Evolutionary conservation across 2,113 vertebrate genomes (phyloP).

Genomic region (Agelaius tricolor): DNA sequence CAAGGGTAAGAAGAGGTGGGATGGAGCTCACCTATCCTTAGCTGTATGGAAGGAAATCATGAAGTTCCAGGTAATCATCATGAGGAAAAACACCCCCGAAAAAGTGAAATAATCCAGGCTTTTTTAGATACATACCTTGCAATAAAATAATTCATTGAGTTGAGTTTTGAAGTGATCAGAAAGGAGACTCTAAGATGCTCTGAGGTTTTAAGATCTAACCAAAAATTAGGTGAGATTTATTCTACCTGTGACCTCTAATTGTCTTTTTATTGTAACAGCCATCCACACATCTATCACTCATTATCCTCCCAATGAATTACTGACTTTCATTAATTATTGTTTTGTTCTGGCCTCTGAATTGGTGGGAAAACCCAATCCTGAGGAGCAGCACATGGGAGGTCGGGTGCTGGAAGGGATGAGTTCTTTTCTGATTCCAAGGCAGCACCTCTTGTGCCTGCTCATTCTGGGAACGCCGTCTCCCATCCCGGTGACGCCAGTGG

Average conservation of each 20-base stretch:
- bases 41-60: neutral
- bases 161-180: neutral
- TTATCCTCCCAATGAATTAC: neutral
- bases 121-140: neutral
- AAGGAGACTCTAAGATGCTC: neutral
- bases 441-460: neutral
- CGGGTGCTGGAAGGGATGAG: neutral
- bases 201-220: neutral
- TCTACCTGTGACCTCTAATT: neutral
- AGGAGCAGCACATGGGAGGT: neutral
- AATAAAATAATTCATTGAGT: neutral
- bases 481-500: neutral
- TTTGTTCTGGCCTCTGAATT: neutral
- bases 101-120: neutral
- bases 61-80: neutral
- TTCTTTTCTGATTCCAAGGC: neutral
- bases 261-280: neutral
- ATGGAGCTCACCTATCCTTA: neutral
- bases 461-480: neutral
- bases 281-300: neutral
- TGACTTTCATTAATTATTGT: neutral
- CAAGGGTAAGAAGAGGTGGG: neutral
- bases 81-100: neutral
- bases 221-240: neutral
- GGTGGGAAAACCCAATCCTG: accelerated